A percentile compares a stretch with the other conserved stretches of the same genome.
phyloP scores from a whole-genome alignment of 2,797 vertebrate genomes.

The Chloroceryle inda region DNA sequence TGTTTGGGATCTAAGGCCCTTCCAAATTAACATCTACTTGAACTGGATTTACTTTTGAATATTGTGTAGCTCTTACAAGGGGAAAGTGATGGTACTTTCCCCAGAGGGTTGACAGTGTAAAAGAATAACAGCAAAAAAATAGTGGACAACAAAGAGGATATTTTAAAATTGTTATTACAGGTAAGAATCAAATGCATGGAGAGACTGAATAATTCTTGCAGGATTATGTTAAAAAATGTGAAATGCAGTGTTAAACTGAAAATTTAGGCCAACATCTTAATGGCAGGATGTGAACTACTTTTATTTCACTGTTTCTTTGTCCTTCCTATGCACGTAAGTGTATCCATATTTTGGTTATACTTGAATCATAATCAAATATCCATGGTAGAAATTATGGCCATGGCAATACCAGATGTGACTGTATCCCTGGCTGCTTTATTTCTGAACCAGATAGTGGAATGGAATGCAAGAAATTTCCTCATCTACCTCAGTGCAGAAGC shows the following conservation, averaged over 20 bases:
- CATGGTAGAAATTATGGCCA: not conserved
- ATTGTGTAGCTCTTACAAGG: not conserved
- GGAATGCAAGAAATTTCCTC: not conserved
- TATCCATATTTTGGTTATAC: not conserved
- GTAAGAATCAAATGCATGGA: not conserved
- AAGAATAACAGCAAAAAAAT: not conserved
- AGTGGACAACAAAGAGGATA: not conserved
- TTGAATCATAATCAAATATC: not conserved
- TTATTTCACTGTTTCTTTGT: not conserved
- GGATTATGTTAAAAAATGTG: not conserved
- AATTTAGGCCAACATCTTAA: not conserved
- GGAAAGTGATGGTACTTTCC: not conserved
- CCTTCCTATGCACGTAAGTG: not conserved
- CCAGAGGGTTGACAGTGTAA: not conserved
- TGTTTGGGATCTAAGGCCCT: not conserved
- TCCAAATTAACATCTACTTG: not conserved
- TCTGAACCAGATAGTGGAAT: not conserved
- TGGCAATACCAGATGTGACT: not conserved
- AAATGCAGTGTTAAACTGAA: not conserved
- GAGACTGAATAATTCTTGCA: not conserved
- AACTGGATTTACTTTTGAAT: not conserved
- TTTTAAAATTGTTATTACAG: not conserved
- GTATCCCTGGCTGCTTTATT: not conserved
- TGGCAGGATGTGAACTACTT: not conserved
- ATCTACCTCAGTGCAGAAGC: not conserved